Conservation (phyloP, 2,113 vertebrate species). For the Sinosuthora webbiana region DNA sequence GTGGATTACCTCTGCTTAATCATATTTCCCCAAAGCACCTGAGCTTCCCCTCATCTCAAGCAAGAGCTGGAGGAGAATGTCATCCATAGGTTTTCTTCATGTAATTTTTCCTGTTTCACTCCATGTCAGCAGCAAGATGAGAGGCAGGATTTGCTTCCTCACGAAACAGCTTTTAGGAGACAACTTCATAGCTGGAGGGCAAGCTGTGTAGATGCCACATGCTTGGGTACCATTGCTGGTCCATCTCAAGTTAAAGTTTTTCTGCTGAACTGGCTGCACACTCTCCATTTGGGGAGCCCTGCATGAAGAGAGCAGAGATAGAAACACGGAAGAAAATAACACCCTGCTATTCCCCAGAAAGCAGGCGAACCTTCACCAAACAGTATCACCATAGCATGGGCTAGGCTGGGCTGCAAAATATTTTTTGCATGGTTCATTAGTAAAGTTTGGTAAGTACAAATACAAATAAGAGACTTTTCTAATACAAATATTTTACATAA, state of each 20-base stretch:
- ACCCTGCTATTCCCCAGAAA: background rate
- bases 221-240: background rate
- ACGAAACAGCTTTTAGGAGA: background rate
- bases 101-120: background rate
- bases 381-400: background rate
- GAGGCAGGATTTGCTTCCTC: background rate
- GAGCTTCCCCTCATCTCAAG: background rate
- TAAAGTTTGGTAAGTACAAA: background rate
- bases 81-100: background rate
- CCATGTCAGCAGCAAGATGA: background rate
- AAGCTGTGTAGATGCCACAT: background rate
- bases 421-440: background rate
- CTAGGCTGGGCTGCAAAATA: background rate
- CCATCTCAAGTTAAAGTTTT: background rate
- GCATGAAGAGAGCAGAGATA: background rate
- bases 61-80: background rate
- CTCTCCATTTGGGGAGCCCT: background rate
- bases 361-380: background rate
- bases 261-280: background rate
- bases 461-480: background rate
- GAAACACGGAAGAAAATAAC: background rate
- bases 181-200: background rate
- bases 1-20: slow-evolving; percentile 12
- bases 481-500: background rate
- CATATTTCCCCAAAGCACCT: background rate